phyloP scores from a whole-genome alignment of 2,888 invertebrate genomes.

The Melikaiella ostensackeni region DNA sequence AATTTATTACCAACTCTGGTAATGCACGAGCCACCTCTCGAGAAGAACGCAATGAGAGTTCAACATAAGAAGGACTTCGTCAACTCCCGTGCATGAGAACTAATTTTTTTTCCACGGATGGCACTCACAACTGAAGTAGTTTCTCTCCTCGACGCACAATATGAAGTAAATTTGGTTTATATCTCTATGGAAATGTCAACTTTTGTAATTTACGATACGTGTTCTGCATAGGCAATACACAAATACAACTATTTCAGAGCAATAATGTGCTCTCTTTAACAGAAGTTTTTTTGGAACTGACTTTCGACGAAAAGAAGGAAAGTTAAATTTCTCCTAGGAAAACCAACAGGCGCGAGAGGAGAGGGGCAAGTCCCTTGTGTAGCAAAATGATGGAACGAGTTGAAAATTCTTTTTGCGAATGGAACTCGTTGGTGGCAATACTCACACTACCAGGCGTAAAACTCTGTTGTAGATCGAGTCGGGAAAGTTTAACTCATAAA shows the following conservation, averaged over 20 bases:
- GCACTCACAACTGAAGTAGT: not conserved
- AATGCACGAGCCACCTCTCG: conserved; percentile 44
- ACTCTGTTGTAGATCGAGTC: conserved; percentile 42
- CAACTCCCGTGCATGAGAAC: conserved; percentile 2
- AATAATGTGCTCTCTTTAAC: conserved; percentile 54
- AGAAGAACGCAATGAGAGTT: not conserved
- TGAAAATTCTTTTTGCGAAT: conserved; percentile 63
- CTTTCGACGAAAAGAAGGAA: conserved; percentile 55
- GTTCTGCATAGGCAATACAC: not conserved
- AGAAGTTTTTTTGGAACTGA: conserved; percentile 57
- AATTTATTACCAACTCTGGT: conserved; percentile 56
- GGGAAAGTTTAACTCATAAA: conserved; percentile 69
- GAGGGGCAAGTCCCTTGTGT: conserved; percentile 35
- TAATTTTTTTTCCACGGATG: conserved; percentile 2
- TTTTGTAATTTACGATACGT: not conserved
- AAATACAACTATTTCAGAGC: not conserved
- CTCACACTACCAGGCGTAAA: not conserved
- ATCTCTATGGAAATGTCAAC: not conserved
- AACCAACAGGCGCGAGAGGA: conserved; percentile 44
- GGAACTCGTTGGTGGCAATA: conserved; percentile 53
- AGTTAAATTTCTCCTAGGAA: conserved; percentile 71
- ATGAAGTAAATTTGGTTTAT: conserved; percentile 11
- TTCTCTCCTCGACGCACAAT: not conserved
- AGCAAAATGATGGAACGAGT: conserved; percentile 49
- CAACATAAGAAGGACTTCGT: conserved; percentile 19